phyloP scores from a whole-genome alignment of 2,888 invertebrate species.

The Proisotoma minuta region DNA sequence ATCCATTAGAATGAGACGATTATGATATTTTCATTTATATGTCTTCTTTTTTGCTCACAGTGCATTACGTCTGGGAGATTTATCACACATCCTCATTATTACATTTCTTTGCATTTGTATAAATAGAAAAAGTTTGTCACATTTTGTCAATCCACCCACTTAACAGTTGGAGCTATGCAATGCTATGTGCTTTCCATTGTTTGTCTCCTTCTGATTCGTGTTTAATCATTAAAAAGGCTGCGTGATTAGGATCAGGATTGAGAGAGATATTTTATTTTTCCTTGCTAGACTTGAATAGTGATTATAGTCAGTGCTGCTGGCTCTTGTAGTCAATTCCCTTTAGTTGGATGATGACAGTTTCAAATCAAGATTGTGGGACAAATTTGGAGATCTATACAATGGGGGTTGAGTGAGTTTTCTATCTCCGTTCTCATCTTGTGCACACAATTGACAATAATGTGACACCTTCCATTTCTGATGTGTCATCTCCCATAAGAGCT shows the following conservation, averaged over 20 bases:
- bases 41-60: too few relatives aligned
- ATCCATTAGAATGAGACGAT: too few relatives aligned
- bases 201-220: background rate
- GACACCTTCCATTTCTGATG: background rate
- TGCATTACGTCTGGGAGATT: too few relatives aligned
- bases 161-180: too few relatives aligned
- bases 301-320: background rate
- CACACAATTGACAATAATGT: background rate
- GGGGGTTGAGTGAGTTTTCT: background rate
- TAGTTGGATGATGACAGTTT: slow-evolving; percentile 11
- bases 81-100: too few relatives aligned
- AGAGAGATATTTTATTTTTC: background rate
- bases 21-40: too few relatives aligned
- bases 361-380: slow-evolving; percentile 5
- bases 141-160: too few relatives aligned
- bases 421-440: background rate
- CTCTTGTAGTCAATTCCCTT: slow-evolving; percentile 15
- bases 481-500: background rate
- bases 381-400: background rate
- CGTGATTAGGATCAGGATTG: background rate
- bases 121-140: too few relatives aligned
- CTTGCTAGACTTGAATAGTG: background rate
- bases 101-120: too few relatives aligned
- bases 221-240: background rate
- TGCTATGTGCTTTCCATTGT: too few relatives aligned